phyloP scores from a whole-genome alignment of 2,888 invertebrate species.

The Synanthedon myopaeformis region DNA sequence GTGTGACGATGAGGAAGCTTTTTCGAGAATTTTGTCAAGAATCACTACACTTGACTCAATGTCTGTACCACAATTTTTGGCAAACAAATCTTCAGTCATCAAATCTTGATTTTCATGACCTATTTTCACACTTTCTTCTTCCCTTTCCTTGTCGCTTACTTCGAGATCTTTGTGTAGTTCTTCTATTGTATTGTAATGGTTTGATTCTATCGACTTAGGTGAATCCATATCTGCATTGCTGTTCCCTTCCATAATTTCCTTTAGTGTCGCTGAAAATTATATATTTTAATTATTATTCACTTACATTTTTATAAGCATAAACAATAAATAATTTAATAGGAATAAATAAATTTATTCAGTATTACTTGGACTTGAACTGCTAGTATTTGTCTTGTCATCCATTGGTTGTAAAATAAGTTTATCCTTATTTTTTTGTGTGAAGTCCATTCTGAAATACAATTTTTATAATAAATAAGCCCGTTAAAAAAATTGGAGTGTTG shows the following conservation, averaged over 20 bases:
- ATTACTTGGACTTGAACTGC: constrained; percentile 18
- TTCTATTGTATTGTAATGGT: constrained; percentile 36
- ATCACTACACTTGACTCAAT: constrained; percentile 29
- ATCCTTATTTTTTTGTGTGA: constrained; percentile 29
- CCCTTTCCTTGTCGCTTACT: constrained; percentile 8
- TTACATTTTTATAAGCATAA: no score
- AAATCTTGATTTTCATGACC: constrained; percentile 25
- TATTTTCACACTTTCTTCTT: not conserved
- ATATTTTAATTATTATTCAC: not conserved
- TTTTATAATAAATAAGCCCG: no score
- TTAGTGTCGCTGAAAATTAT: not conserved
- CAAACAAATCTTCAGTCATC: constrained; percentile 43
- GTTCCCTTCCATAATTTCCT: constrained; percentile 21
- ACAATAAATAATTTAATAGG: no score
- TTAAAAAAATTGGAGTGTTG: no score
- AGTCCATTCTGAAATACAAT: constrained; percentile 30
- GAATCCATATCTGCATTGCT: constrained; percentile 43
- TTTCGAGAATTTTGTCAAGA: constrained; percentile 14
- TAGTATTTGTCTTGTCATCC: constrained; percentile 21
- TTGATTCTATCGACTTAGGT: constrained; percentile 29
- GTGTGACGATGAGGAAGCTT: not conserved
- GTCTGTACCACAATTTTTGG: constrained; percentile 20
- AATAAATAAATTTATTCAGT: constrained; percentile 9
- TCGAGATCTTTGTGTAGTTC: constrained; percentile 35
- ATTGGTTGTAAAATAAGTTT: constrained; percentile 32